Conservation (phyloP, 23 tunicate species). For the Halocynthia aurantium region DNA sequence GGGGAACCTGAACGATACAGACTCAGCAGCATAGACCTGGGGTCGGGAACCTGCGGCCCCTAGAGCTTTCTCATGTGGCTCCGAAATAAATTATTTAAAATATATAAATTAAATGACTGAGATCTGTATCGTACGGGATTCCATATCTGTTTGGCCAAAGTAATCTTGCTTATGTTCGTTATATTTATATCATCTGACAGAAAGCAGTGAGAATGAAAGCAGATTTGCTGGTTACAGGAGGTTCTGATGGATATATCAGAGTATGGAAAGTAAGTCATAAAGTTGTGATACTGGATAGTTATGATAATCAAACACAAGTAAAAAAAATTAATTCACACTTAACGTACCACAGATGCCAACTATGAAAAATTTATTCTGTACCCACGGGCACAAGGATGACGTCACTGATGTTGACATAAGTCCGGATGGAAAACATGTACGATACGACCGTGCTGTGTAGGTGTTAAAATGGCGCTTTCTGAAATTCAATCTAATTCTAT, state of each 20-base stretch:
- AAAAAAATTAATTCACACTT: neutral
- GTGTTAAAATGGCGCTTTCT: no score
- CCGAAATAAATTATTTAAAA: no score
- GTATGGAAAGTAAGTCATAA: constrained; percentile 60
- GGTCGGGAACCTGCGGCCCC: no score
- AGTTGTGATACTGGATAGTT: no score
- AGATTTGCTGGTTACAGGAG: constrained; percentile 59
- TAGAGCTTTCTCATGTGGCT: neutral
- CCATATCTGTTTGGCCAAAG: no score
- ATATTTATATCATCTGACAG: no score
- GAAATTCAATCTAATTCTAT: no score
- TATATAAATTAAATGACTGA: no score
- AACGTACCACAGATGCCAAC: constrained; percentile 8
- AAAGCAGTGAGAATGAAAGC: constrained; percentile 51
- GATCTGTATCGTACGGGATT: no score
- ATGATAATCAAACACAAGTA: neutral
- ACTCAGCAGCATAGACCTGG: no score
- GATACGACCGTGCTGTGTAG: neutral
- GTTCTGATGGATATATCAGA: constrained; percentile 67
- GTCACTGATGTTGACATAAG: constrained; percentile 78
- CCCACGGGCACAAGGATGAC: constrained; percentile 69
- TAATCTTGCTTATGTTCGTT: no score
- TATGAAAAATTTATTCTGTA: constrained; percentile 21
- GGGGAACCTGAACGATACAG: no score
- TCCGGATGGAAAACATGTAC: constrained; percentile 44